phyloP scores from a whole-genome alignment of 2,797 vertebrate species.

The Hemibagrus guttatus region DNA sequence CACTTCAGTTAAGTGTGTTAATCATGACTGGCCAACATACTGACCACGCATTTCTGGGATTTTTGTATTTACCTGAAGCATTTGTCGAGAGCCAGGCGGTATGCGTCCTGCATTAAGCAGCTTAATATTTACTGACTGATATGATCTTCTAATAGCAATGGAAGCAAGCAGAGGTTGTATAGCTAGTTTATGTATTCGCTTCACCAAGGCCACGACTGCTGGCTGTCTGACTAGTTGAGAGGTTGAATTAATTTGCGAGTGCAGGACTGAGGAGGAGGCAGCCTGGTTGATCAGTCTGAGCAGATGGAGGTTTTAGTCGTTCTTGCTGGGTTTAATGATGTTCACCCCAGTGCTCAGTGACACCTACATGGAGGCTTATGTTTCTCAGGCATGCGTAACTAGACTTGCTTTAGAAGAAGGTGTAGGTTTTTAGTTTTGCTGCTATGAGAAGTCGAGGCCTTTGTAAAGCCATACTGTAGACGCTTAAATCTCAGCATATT shows the following conservation, averaged over 20 bases:
- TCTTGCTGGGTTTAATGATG: slow-evolving; percentile 64
- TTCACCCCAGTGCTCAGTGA: slow-evolving; percentile 59
- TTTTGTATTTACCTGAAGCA: neutral
- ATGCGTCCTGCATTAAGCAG: neutral
- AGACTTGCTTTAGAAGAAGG: neutral
- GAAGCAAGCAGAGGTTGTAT: neutral
- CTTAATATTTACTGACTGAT: neutral
- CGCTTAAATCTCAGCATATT: neutral
- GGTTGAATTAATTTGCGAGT: slow-evolving; percentile 13
- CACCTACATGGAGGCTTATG: slow-evolving; percentile 32
- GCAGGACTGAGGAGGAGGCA: slow-evolving; percentile 5
- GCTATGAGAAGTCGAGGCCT: neutral
- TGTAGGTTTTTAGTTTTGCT: neutral
- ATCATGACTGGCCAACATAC: neutral
- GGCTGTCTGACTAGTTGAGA: neutral
- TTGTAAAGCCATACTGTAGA: neutral
- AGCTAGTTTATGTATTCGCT: neutral
- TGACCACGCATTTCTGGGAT: neutral
- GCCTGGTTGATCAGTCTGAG: slow-evolving; percentile 61
- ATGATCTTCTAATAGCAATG: neutral
- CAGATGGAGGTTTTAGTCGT: slow-evolving; percentile 75
- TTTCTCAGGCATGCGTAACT: slow-evolving; percentile 50
- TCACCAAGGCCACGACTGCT: neutral
- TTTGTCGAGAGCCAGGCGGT: neutral
- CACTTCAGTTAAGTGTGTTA: slow-evolving; percentile 27